Conservation (phyloP, 2,113 vertebrate species). For the Todiramphus saurophagus region DNA sequence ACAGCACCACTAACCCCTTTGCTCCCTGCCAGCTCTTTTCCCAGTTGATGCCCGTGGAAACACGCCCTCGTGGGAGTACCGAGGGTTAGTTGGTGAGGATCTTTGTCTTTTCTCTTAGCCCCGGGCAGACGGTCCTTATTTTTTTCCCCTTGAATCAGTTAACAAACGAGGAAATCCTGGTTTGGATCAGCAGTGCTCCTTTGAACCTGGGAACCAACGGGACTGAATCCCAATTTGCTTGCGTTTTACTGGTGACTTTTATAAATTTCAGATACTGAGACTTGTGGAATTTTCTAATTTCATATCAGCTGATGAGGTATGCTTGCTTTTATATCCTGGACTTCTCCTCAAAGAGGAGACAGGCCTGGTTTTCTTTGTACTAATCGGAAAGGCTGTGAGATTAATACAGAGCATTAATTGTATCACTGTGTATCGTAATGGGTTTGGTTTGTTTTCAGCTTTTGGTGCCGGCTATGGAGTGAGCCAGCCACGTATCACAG, state of each 20-base stretch:
- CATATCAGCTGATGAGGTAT: conserved; percentile 81
- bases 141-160: background rate
- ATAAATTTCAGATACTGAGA: conserved; percentile 63
- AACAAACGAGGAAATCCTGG: background rate
- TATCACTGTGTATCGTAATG: conserved; percentile 79
- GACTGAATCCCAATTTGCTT: conserved; percentile 47
- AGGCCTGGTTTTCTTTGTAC: conserved; percentile 77
- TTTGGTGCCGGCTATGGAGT: conserved; percentile 50
- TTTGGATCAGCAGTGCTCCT: conserved; percentile 7
- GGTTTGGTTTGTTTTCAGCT: conserved; percentile 74
- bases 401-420: conserved; percentile 82
- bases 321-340: conserved; percentile 80
- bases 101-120: background rate
- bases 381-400: conserved; percentile 81
- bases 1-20: conserved; percentile 82
- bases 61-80: background rate
- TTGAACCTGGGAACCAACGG: conserved; percentile 52
- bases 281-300: conserved; percentile 77
- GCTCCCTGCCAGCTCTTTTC: background rate
- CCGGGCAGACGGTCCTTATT: background rate
- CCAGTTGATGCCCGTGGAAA: background rate
- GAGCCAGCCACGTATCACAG: conserved; percentile 63
- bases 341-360: conserved; percentile 80
- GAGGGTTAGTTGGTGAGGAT: background rate
- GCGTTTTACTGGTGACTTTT: conserved; percentile 74